These are phyloP conservation scores for Prosapia bicincta DNA, from an alignment of 2,888 invertebrate species.

Conservation along the genomic window DNA sequence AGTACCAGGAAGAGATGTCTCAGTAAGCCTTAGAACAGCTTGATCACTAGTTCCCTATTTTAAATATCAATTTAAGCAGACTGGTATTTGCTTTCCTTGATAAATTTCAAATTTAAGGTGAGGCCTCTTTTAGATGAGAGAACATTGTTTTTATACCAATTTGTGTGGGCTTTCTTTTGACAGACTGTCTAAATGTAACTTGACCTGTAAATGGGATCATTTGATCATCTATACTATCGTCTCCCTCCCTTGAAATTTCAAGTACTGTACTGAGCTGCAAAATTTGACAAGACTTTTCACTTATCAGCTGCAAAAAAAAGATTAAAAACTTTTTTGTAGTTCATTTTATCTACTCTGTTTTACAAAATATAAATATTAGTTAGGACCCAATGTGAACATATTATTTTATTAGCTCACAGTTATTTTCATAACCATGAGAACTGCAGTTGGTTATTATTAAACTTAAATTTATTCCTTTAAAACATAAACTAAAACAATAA, in stretches of 20 bases:
- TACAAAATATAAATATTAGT: too few relatives aligned
- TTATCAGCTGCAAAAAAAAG: too few relatives aligned
- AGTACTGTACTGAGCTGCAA: too few relatives aligned
- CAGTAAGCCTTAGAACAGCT: neutral
- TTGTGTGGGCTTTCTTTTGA: conserved; percentile 11
- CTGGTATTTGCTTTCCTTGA: conserved; percentile 12
- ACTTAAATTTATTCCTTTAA: too few relatives aligned
- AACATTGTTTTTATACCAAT: conserved; percentile 15
- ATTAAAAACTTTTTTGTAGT: too few relatives aligned
- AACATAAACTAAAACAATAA: too few relatives aligned
- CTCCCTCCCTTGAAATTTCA: conserved; percentile 15
- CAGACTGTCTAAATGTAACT: neutral
- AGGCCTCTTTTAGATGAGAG: conserved; percentile 2
- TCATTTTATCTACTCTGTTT: too few relatives aligned
- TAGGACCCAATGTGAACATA: too few relatives aligned
- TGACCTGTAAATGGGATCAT: conserved; percentile 20
- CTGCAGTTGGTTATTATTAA: too few relatives aligned
- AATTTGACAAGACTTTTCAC: too few relatives aligned
- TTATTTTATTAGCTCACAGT: too few relatives aligned
- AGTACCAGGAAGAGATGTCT: conserved; percentile 14
- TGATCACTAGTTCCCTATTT: conserved; percentile 12
- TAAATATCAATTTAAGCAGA: neutral
- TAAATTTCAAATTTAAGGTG: conserved; percentile 18
- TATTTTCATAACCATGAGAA: too few relatives aligned
- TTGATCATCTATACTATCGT: conserved; percentile 20